Percentiles rank a stretch among this genome's conserved stretches.
These are phyloP conservation scores for Onychomys leucogaster DNA, from an alignment of 2,797 vertebrate species.

Conservation along the genomic window DNA sequence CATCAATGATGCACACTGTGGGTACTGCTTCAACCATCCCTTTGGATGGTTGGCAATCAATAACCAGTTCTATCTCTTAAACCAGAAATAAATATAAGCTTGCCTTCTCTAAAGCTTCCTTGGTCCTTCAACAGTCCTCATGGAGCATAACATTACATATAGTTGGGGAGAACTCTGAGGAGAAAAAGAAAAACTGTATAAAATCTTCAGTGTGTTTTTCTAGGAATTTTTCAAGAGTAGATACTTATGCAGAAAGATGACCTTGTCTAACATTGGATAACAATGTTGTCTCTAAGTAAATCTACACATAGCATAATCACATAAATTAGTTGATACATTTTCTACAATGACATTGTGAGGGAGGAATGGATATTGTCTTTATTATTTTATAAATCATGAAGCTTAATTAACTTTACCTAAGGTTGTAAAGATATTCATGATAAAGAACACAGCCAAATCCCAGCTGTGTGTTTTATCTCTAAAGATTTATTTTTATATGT, in stretches of 20 bases:
- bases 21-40: neutral
- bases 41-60: neutral
- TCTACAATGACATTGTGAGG: neutral
- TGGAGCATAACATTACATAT: neutral
- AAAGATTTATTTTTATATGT: neutral
- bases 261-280: neutral
- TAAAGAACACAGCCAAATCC: neutral
- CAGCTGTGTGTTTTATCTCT: slow-evolving; percentile 4
- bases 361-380: neutral
- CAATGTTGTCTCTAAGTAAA: slow-evolving; percentile 16
- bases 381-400: slow-evolving; percentile 25
- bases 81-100: neutral
- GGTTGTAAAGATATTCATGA: slow-evolving; percentile 4
- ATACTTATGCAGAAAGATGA: slow-evolving; percentile 29
- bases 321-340: slow-evolving; percentile 29
- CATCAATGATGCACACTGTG: neutral
- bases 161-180: neutral
- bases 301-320: slow-evolving; percentile 16
- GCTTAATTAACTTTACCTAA: slow-evolving; percentile 37
- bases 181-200: neutral
- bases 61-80: slow-evolving; percentile 38
- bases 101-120: neutral
- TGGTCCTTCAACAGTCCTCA: neutral
- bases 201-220: slow-evolving; percentile 25
- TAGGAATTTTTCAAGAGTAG: slow-evolving; percentile 24